Evolutionary conservation across 2,113 vertebrate genomes (phyloP).

Genomic region (Lates calcarifer): DNA sequence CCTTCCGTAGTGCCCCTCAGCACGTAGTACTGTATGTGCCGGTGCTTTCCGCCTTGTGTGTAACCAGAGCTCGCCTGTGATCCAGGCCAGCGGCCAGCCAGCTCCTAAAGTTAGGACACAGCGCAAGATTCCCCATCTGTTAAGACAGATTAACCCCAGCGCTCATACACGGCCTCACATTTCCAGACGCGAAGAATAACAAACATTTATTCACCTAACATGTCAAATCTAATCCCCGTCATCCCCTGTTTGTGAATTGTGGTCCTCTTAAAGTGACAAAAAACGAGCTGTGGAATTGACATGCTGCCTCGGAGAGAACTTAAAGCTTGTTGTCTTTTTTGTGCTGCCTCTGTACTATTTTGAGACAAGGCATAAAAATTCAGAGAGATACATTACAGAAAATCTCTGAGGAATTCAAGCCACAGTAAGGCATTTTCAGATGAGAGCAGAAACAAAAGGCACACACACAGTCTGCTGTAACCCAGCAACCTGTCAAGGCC

Average conservation of each 20-base stretch:
- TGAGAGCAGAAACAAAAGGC: constrained; percentile 28
- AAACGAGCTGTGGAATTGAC: neutral
- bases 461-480: neutral
- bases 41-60: constrained; percentile 49
- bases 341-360: constrained; percentile 69
- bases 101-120: constrained; percentile 75
- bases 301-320: neutral
- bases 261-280: neutral
- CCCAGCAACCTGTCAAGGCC: neutral
- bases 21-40: constrained; percentile 1
- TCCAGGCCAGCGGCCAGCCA: constrained; percentile 57
- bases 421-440: constrained; percentile 33
- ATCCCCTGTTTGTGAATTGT: neutral
- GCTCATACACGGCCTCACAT: constrained; percentile 57
- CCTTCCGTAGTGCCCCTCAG: constrained; percentile 14
- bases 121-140: constrained; percentile 79
- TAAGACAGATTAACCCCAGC: constrained; percentile 78
- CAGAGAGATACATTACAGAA: constrained; percentile 66
- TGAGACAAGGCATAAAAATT: constrained; percentile 63
- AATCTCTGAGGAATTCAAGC: constrained; percentile 44
- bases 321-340: constrained; percentile 35
- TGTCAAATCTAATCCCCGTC: constrained; percentile 23
- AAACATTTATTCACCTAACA: constrained; percentile 22
- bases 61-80: constrained; percentile 70
- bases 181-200: constrained; percentile 49